phyloP scores from a whole-genome alignment of 2,113 vertebrate species.

The Stegostoma tigrinum region DNA sequence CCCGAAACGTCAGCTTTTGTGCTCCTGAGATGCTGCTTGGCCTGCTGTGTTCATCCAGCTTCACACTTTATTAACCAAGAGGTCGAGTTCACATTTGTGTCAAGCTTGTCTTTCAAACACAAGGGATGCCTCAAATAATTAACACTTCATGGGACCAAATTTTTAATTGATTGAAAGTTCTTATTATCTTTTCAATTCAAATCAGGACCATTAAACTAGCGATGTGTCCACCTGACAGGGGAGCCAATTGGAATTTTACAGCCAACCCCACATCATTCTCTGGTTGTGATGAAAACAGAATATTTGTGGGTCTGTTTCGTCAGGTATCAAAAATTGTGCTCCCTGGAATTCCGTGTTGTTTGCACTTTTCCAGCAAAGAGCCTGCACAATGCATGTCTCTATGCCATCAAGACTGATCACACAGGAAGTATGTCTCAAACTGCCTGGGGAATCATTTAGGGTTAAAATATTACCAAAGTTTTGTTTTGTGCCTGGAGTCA shows the following conservation, averaged over 20 bases:
- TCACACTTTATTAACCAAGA: too few relatives aligned
- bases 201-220: background rate
- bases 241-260: background rate
- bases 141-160: background rate
- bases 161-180: background rate
- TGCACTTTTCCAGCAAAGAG: background rate
- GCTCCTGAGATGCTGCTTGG: too few relatives aligned
- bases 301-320: background rate
- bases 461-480: background rate
- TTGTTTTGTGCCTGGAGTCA: background rate
- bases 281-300: background rate
- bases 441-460: background rate
- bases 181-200: background rate
- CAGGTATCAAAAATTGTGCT: background rate
- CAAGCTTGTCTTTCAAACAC: background rate
- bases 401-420: background rate
- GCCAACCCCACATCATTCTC: background rate
- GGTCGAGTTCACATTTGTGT: background rate
- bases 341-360: background rate
- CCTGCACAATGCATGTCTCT: background rate
- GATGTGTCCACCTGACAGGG: background rate
- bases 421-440: background rate
- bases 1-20: too few relatives aligned
- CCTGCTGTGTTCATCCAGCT: too few relatives aligned
- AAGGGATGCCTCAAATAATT: background rate